Percentiles rank a stretch among this genome's conserved stretches.
These are phyloP conservation scores for Drosophila neonasuta DNA, from an alignment of 2,888 invertebrate genomes.

Conservation along the genomic window DNA sequence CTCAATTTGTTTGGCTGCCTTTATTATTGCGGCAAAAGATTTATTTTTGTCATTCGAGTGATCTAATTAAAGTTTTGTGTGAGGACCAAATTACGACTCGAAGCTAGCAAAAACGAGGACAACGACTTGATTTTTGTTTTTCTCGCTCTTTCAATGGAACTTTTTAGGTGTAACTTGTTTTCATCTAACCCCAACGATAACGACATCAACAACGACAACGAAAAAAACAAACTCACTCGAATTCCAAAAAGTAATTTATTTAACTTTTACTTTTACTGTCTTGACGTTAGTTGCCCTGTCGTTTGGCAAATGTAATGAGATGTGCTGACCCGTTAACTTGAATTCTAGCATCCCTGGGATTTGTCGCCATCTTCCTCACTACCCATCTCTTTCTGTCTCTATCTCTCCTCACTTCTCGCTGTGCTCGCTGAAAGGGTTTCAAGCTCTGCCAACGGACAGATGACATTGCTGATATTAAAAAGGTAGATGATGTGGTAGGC, in stretches of 20 bases:
- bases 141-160: constrained; percentile 15
- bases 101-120: constrained; percentile 14
- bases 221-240: constrained; percentile 42
- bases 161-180: constrained; percentile 61
- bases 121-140: constrained; percentile 32
- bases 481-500: not conserved
- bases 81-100: constrained; percentile 43
- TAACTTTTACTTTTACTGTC: constrained; percentile 62
- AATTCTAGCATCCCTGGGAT: constrained; percentile 18
- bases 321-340: constrained; percentile 66
- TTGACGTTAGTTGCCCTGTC: constrained; percentile 36
- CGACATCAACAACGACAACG: not conserved
- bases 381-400: too few species aligned
- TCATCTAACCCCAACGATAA: constrained; percentile 36
- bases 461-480: constrained; percentile 35
- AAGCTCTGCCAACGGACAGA: constrained; percentile 16
- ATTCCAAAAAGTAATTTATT: constrained; percentile 68
- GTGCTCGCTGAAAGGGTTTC: constrained; percentile 27
- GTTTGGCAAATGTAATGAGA: constrained; percentile 62
- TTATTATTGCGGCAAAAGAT: constrained; percentile 74
- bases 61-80: constrained; percentile 74
- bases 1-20: constrained; percentile 61
- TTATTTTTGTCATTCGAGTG: constrained; percentile 71
- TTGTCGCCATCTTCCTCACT: not conserved
- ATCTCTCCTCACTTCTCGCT: not conserved